Conservation (phyloP, 2,113 vertebrate species). For the Oncorhynchus clarkii region DNA sequence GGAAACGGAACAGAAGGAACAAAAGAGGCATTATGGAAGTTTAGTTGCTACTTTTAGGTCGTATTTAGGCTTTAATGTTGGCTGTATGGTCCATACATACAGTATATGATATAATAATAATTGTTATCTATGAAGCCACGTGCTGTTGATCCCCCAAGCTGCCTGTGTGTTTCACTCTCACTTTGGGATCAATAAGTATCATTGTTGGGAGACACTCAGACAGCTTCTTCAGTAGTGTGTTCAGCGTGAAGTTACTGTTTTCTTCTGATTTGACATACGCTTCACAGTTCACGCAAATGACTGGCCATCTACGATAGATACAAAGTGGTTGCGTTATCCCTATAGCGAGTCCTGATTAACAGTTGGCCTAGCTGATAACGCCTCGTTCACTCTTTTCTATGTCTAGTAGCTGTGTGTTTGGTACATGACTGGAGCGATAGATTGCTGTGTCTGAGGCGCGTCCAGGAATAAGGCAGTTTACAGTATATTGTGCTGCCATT, state of each 20-base stretch:
- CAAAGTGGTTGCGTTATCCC: background rate
- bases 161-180: constrained; percentile 6
- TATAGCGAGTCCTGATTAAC: background rate
- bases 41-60: too few species aligned
- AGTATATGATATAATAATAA: too few species aligned
- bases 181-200: too few species aligned
- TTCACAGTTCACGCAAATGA: background rate
- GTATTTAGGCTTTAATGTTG: too few species aligned
- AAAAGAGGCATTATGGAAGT: too few species aligned
- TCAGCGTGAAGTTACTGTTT: background rate
- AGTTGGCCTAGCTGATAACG: background rate
- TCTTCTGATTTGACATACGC: background rate
- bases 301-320: background rate
- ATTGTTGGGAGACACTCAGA: too few species aligned
- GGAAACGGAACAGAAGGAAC: background rate
- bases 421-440: constrained; percentile 26
- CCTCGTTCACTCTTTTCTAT: constrained; percentile 25
- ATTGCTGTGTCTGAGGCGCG: constrained; percentile 42
- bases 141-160: background rate
- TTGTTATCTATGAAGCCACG: too few species aligned
- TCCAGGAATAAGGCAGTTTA: constrained; percentile 55
- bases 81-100: too few species aligned
- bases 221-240: too few species aligned
- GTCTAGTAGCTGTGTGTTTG: constrained; percentile 20
- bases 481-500: constrained; percentile 54